Percentiles rank a stretch among this genome's conserved stretches.
Conservation (phyloP, 2,113 vertebrate species). For the Calidris pugnax region DNA sequence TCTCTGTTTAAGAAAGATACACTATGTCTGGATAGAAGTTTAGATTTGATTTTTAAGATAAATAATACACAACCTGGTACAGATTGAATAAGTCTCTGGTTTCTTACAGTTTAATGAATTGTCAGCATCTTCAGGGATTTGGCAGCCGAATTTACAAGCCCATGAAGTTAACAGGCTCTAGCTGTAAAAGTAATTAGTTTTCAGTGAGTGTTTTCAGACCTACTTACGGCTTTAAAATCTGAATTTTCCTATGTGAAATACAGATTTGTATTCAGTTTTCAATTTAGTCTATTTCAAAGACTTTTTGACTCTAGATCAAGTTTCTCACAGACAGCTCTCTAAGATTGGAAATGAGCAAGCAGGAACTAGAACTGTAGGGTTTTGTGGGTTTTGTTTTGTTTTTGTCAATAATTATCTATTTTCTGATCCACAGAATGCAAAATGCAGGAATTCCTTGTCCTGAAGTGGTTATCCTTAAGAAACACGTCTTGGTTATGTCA, state of each 20-base stretch:
- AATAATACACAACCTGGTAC: neutral
- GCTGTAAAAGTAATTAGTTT: neutral
- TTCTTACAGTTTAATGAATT: neutral
- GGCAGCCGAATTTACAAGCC: neutral
- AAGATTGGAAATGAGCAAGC: neutral
- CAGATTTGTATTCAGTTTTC: neutral
- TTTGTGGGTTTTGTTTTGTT: neutral
- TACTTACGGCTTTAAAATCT: neutral
- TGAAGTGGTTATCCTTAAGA: constrained; percentile 90
- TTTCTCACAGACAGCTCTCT: neutral
- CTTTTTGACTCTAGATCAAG: neutral
- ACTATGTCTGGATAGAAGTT: neutral
- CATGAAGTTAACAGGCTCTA: neutral
- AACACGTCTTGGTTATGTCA: constrained; percentile 96
- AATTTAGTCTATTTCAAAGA: neutral
- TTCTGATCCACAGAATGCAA: constrained; percentile 84
- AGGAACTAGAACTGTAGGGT: neutral
- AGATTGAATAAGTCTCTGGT: neutral
- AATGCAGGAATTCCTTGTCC: constrained; percentile 91
- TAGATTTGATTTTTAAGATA: neutral
- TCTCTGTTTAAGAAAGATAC: neutral
- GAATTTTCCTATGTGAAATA: neutral
- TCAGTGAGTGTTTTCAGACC: neutral
- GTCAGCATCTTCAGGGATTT: neutral
- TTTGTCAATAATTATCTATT: neutral